Base-by-base conservation (phyloP, 2,888 invertebrate species). In the Tipula confusa region DNA sequence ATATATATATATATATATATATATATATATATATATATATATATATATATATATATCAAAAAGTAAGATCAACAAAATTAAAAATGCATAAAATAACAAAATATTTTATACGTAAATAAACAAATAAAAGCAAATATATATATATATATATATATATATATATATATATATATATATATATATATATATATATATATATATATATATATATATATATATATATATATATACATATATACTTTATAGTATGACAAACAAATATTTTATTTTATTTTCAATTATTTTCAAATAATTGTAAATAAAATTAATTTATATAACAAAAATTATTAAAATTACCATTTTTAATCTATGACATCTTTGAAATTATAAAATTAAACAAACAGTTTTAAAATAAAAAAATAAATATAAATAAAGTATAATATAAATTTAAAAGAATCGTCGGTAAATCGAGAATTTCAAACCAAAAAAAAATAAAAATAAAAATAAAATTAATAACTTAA, bases 291-390 rank as follows among this genome's bases (percentile, higher is more conserved):
- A 64, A 64, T 64, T 64, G 64, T 2, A 64, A 64, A 64, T 64
- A 64, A 64, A 64, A 2, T 9, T 64, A 64, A 24, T 24, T 24
- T n/a, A 48, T 48, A 64, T 7, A 64, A 64, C 9, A 64, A 64
- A 64, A 64, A 64, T 64, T 64, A 64, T 64, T 64, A 64, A 64
- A 64, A 24, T 64, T 64, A 64, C 64, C 18, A 64, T 64, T 64
- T 64, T 64, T 64, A 64, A 64, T 64, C 64, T 64, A 64, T 64
- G 64, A 64, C 64, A 64, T 64, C 64, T 64, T 64, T 64, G 24
- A 64, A 64, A 64, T n/a, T n/a, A n/a, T 64, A 64, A 64, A 64
- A 64, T 64, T 64, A 64, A 64, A 64, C 9, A 64, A 64, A 64
- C 64, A 18, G 24, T 64, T 64, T 64, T 64, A 64, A 64, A 64